These are phyloP conservation scores for Panthera uncia DNA, from an alignment of 2,113 vertebrate species.

Conservation along the genomic window DNA sequence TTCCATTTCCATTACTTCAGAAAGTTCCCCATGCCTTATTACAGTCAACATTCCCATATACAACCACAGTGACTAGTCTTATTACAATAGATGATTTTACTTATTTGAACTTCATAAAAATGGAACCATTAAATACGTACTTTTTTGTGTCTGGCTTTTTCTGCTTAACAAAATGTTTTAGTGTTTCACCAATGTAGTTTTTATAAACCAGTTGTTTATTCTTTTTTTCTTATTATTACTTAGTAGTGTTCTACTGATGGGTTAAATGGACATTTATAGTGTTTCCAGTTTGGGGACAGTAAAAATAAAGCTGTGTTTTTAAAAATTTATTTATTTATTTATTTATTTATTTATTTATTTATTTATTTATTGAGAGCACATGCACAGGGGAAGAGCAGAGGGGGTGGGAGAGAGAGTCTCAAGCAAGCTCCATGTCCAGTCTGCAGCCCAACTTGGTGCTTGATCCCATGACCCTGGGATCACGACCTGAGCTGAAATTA, in stretches of 20 bases:
- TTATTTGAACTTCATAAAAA: not conserved
- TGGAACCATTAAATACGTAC: not conserved
- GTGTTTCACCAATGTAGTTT: not conserved
- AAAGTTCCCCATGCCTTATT: not conserved
- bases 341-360: too few species aligned
- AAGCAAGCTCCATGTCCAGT: too few species aligned
- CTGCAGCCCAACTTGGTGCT: too few species aligned
- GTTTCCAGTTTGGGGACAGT: not conserved
- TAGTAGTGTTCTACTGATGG: not conserved
- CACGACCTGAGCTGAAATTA: too few species aligned
- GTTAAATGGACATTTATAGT: not conserved
- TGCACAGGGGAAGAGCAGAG: too few species aligned
- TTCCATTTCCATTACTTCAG: not conserved
- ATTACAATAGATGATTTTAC: not conserved
- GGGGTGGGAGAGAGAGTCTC: too few species aligned
- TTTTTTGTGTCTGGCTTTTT: not conserved
- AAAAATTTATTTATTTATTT: too few species aligned
- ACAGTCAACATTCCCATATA: not conserved
- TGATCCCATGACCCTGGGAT: too few species aligned
- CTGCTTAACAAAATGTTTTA: not conserved
- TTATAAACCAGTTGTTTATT: not conserved
- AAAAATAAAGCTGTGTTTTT: not conserved
- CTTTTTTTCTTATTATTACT: not conserved
- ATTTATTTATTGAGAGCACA: too few species aligned
- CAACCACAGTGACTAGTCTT: not conserved